A percentile compares a stretch with the other conserved stretches of the same genome.
These are phyloP conservation scores for Mythimna albipuncta DNA, from an alignment of 2,888 invertebrate species.

Conservation along the genomic window DNA sequence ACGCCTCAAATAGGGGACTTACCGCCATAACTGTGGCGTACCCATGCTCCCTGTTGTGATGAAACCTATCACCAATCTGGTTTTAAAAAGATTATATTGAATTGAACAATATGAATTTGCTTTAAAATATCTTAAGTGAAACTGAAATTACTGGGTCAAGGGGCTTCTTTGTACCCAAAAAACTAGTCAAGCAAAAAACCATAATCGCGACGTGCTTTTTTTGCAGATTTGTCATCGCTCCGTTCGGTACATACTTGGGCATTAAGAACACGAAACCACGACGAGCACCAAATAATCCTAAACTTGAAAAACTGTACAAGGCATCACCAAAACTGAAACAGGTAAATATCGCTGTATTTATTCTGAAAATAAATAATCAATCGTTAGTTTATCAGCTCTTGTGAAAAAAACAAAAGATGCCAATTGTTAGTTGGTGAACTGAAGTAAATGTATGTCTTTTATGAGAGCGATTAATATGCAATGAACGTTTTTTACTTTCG, in stretches of 20 bases:
- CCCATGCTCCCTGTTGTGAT: not conserved
- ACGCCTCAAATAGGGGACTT: too few species aligned
- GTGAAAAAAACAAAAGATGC: not conserved
- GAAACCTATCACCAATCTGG: not conserved
- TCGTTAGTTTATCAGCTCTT: conserved; percentile 9
- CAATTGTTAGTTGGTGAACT: not conserved
- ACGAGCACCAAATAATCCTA: conserved; percentile 93
- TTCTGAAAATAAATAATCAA: conserved; percentile 12
- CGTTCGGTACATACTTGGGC: conserved; percentile 95
- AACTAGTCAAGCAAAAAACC: conserved; percentile 33
- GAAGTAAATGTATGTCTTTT: too few species aligned
- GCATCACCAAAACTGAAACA: conserved; percentile 93
- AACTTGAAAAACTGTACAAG: conserved; percentile 94
- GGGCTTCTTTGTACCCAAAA: conserved; percentile 2
- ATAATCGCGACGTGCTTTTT: conserved; percentile 31
- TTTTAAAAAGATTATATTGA: not conserved
- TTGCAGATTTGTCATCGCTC: conserved; percentile 94
- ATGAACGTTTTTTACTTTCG: not conserved
- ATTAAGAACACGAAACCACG: conserved; percentile 94
- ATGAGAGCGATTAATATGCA: not conserved
- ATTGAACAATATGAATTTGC: not conserved
- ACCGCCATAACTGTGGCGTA: too few species aligned
- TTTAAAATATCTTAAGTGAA: not conserved
- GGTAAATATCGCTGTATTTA: conserved; percentile 81
- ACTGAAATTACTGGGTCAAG: conserved; percentile 36